Conservation (phyloP, 2,888 invertebrate species). For the Eupithecia vulgata region DNA sequence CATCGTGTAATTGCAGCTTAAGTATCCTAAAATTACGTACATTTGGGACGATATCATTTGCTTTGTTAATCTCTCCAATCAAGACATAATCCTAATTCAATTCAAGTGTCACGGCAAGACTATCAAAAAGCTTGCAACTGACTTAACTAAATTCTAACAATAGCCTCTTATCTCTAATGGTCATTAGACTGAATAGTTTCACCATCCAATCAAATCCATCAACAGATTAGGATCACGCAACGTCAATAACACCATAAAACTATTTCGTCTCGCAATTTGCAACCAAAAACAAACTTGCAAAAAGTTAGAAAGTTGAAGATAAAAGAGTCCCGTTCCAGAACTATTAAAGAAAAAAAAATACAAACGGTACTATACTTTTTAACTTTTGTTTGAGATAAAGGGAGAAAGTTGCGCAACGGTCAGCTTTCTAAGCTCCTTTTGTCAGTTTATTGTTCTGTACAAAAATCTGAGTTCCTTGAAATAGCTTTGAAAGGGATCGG, state of each 20-base stretch:
- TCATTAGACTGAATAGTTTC: constrained; percentile 24
- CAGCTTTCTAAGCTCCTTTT: constrained; percentile 78
- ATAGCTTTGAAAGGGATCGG: constrained; percentile 40
- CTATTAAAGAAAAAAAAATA: constrained; percentile 58
- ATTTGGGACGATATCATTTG: background rate
- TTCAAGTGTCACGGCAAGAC: background rate
- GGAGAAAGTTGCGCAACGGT: constrained; percentile 81
- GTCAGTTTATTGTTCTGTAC: constrained; percentile 59
- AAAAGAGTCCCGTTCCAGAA: constrained; percentile 29
- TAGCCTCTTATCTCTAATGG: constrained; percentile 7
- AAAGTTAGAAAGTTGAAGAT: constrained; percentile 56
- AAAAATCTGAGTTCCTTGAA: constrained; percentile 56
- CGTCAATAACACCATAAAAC: constrained; percentile 46
- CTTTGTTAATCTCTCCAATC: background rate
- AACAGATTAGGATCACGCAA: constrained; percentile 43
- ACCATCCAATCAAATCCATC: constrained; percentile 38
- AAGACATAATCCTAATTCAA: constrained; percentile 1
- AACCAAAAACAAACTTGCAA: constrained; percentile 58
- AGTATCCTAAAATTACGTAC: background rate
- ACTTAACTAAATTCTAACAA: constrained; percentile 20
- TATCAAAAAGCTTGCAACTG: constrained; percentile 1
- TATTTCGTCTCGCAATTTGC: constrained; percentile 45
- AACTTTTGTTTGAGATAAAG: constrained; percentile 76
- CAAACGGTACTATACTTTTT: constrained; percentile 59
- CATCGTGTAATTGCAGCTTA: background rate